These are phyloP conservation scores for Myiotriccus ornatus DNA, from an alignment of 2,797 vertebrate species.

Conservation along the genomic window DNA sequence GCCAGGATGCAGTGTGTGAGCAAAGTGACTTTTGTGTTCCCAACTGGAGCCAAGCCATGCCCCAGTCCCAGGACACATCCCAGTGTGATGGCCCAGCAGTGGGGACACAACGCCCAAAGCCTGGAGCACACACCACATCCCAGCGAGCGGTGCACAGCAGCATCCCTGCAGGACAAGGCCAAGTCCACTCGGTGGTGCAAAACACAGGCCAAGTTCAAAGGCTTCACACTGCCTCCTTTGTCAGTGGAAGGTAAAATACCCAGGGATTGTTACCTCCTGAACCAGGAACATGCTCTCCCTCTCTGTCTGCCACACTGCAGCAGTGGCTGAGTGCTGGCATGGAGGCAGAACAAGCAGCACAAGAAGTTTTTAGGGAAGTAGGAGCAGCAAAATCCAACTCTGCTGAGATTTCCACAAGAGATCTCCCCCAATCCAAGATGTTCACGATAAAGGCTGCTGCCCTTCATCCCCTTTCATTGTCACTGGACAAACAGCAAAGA, in stretches of 20 bases:
- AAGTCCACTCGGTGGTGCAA: accelerated
- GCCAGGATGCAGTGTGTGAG: accelerated
- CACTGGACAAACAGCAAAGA: neutral
- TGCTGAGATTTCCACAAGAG: neutral
- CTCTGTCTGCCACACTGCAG: neutral
- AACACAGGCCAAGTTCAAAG: neutral
- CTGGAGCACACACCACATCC: accelerated
- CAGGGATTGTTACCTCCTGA: neutral
- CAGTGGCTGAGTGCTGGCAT: accelerated
- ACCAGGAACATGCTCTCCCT: accelerated
- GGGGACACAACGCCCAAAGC: neutral
- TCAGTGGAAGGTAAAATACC: neutral
- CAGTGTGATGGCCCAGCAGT: accelerated
- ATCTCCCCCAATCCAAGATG: neutral
- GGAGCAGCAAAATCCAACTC: neutral
- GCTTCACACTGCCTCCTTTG: neutral
- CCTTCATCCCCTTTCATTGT: accelerated
- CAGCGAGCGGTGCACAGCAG: neutral
- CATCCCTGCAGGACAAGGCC: neutral
- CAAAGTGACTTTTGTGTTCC: neutral
- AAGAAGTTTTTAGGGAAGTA: neutral
- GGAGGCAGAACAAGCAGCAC: neutral
- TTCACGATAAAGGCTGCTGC: neutral
- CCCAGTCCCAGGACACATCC: neutral
- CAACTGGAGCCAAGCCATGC: neutral